Evolutionary conservation across 2,797 vertebrate species (phyloP).

Genomic region (Poecilia gillii): DNA sequence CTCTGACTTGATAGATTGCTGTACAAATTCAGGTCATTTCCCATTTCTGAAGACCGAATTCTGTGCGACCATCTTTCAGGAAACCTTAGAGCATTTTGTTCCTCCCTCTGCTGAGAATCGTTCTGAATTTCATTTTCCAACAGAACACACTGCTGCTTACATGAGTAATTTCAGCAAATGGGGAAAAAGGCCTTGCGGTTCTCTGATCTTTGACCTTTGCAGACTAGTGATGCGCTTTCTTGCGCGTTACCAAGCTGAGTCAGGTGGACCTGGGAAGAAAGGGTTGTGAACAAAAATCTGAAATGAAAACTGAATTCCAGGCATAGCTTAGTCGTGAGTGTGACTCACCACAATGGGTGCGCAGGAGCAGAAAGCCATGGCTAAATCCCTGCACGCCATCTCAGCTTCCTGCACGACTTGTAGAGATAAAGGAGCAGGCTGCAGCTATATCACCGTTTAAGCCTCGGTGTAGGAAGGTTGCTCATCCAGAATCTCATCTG

Average conservation of each 20-base stretch:
- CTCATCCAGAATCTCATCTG: conserved; percentile 13
- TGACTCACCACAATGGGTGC: conserved; percentile 59
- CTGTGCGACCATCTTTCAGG: not conserved
- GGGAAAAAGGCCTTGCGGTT: conserved; percentile 30
- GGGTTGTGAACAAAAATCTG: conserved; percentile 48
- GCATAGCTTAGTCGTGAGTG: conserved; percentile 65
- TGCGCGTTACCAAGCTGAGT: conserved; percentile 25
- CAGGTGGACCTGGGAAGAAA: conserved; percentile 49
- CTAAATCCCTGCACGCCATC: conserved; percentile 50
- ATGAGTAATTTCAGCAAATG: conserved; percentile 29
- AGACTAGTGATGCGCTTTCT: conserved; percentile 34
- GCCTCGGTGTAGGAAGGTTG: conserved; percentile 6
- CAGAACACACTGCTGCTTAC: not conserved
- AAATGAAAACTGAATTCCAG: conserved; percentile 64
- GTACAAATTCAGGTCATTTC: not conserved
- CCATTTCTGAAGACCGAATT: not conserved
- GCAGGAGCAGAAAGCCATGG: conserved; percentile 41
- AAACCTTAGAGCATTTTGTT: not conserved
- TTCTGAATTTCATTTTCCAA: not conserved
- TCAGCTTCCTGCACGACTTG: conserved; percentile 32
- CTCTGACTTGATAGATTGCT: not conserved
- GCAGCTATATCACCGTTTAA: conserved; percentile 23
- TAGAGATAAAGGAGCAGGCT: conserved; percentile 11
- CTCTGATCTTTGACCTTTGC: conserved; percentile 19
- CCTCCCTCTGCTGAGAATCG: not conserved